Percentiles rank a stretch among this genome's conserved stretches.
Conservation (phyloP, 2,797 vertebrate genomes). For the Notolepis coatsorum region DNA sequence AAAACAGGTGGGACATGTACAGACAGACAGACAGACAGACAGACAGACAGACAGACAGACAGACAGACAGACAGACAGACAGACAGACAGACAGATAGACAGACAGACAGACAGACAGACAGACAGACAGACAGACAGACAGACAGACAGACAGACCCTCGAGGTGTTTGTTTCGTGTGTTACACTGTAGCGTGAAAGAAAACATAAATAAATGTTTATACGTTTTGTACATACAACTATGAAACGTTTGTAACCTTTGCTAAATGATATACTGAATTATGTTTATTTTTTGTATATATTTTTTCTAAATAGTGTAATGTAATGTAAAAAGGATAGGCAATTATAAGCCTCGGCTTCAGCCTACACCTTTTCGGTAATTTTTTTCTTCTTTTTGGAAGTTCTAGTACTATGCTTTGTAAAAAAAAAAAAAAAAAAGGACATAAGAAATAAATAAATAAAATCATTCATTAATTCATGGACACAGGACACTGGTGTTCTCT, state of each 20-base stretch:
- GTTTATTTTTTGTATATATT: too few relatives aligned
- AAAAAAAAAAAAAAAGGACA: too few relatives aligned
- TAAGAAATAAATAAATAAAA: too few relatives aligned
- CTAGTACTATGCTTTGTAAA: too few relatives aligned
- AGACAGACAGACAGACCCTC: neutral
- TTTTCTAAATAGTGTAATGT: neutral
- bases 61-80: slow-evolving; percentile 16
- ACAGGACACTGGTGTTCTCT: too few relatives aligned
- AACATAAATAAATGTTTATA: too few relatives aligned
- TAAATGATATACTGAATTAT: neutral
- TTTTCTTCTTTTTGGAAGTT: slow-evolving; percentile 61
- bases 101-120: slow-evolving; percentile 32
- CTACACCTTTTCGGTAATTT: slow-evolving; percentile 54
- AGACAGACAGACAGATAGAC: slow-evolving; percentile 24
- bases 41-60: slow-evolving; percentile 15
- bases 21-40: neutral
- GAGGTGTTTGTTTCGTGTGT: too few relatives aligned
- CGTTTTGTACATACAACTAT: too few relatives aligned
- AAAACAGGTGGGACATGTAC: neutral
- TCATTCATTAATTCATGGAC: too few relatives aligned
- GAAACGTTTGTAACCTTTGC: too few relatives aligned
- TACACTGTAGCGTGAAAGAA: too few relatives aligned
- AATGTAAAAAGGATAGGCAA: slow-evolving; percentile 7
- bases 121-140: neutral
- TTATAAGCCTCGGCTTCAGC: slow-evolving; percentile 36